Evolutionary conservation across 2,888 invertebrate species (phyloP).

Genomic region (Entomobrya proxima): DNA sequence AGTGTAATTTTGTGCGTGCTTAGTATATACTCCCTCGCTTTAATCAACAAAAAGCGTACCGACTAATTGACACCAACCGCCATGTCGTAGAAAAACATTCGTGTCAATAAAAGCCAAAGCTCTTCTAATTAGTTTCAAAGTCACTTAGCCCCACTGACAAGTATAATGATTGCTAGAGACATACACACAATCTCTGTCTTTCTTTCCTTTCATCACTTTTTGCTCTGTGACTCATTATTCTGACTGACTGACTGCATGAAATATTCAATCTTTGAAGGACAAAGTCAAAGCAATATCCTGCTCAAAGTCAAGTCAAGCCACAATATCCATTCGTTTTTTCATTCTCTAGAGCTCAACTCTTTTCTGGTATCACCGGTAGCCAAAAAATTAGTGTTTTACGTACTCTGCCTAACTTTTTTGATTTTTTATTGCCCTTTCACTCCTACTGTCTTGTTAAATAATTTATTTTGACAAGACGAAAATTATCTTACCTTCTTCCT

Average conservation of each 20-base stretch:
- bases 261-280: slow-evolving; percentile 6
- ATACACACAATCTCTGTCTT: no score
- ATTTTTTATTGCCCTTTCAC: slow-evolving; percentile 18
- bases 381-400: not conserved
- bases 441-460: slow-evolving; percentile 21
- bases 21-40: not conserved
- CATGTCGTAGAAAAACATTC: slow-evolving; percentile 21
- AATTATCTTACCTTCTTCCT: not conserved
- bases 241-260: not conserved
- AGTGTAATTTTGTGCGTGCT: not conserved
- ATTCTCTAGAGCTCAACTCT: not conserved
- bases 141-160: slow-evolving; percentile 12
- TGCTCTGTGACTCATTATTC: not conserved
- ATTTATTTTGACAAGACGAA: slow-evolving; percentile 20
- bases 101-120: slow-evolving; percentile 34
- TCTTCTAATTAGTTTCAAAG: slow-evolving; percentile 50
- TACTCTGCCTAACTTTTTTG: not conserved
- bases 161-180: no score
- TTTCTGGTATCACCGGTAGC: not conserved
- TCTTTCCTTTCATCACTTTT: no score
- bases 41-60: not conserved
- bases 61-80: slow-evolving; percentile 19
- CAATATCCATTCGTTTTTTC: not conserved
- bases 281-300: not conserved
- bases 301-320: not conserved